Percentiles rank a stretch among this genome's conserved stretches.
Evolutionary conservation across 2,797 vertebrate species (phyloP).

Genomic region (Acanthurus leucopareius): DNA sequence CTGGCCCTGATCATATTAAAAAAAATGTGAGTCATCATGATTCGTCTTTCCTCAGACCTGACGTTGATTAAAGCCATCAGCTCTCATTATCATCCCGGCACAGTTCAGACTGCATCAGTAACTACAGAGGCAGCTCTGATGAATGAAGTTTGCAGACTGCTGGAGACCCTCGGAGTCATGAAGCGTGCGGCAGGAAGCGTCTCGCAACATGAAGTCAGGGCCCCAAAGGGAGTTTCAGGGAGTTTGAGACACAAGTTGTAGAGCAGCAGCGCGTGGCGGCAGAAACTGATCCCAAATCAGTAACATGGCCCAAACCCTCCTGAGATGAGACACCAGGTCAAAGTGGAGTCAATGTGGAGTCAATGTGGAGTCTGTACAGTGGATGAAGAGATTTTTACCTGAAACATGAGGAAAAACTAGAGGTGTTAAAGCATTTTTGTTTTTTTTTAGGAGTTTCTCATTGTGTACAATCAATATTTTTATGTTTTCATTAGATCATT

Average conservation of each 20-base stretch:
- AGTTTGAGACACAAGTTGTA: slow-evolving; percentile 35
- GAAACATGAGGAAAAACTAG: too few species aligned
- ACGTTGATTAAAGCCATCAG: slow-evolving; percentile 30
- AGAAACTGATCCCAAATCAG: slow-evolving; percentile 66
- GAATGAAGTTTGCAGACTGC: slow-evolving; percentile 26
- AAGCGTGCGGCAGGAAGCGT: slow-evolving; percentile 10
- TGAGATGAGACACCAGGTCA: slow-evolving; percentile 7
- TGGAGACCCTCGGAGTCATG: not conserved
- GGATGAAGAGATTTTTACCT: not conserved
- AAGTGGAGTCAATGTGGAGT: not conserved
- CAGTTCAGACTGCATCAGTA: not conserved
- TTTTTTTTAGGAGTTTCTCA: not conserved
- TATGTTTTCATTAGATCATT: not conserved
- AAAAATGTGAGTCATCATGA: slow-evolving; percentile 19
- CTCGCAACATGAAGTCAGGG: slow-evolving; percentile 20
- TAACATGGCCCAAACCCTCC: not conserved
- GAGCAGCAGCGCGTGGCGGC: slow-evolving; percentile 42
- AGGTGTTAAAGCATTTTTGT: not conserved
- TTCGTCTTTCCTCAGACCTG: not conserved
- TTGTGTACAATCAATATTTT: not conserved
- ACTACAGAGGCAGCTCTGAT: not conserved
- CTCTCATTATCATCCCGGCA: slow-evolving; percentile 5
- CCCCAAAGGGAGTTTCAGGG: slow-evolving; percentile 45
- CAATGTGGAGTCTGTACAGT: slow-evolving; percentile 1
- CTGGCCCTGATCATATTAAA: slow-evolving; percentile 9